Evolutionary conservation across 2,797 vertebrate species (phyloP), one percentile per base, ranked within the genome.

Genomic region (Novumbra hubbsi): DNA sequence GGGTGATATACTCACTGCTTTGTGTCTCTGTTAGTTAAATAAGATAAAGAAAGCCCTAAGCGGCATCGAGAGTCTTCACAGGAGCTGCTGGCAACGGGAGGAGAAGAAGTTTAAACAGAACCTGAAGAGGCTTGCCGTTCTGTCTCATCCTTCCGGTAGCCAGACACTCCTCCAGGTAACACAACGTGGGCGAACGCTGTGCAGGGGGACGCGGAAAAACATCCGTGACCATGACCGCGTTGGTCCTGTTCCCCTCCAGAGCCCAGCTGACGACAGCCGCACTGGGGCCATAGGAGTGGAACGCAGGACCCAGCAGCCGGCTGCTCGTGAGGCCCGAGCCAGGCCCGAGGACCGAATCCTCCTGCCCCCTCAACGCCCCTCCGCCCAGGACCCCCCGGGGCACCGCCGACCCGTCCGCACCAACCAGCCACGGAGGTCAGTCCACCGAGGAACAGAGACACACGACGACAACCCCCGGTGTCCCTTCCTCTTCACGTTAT

Each of bases 41-140:
- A 86, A 78, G 71, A 78, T 81, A 60, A 79, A 74, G 14, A 38
- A 74, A 30, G 76, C 77, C 9, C 73, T 83, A n/a, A 73, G 79
- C 57, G 72, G 50, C 34, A 66, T 72, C 66, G 81, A 81, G 16
- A 60, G 1, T 14, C 73, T 79, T 50, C 83, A 83, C 32, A 69
- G 84, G 41, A 84, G 76, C 52, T 30, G 73, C 9, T 70, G 78
- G 69, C 79, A 75, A 21, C 30, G 78, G 28, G 86, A 89, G 34
- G 71, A 83, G 81, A 82, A 55, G 50, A 83, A 86, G 78, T 68
- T 57, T 0, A 78, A 74, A 74, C 16, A 0, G 49, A 80, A 68
- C 68, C 55, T 77, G 55, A 79, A 49, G 55, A 84, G 73, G 5
- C 68, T 87, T 66, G 41, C 8, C 14, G 49, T 74, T 17, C 0